Conservation (phyloP, 2,888 invertebrate species). For the Patella ulyssiponensis region DNA sequence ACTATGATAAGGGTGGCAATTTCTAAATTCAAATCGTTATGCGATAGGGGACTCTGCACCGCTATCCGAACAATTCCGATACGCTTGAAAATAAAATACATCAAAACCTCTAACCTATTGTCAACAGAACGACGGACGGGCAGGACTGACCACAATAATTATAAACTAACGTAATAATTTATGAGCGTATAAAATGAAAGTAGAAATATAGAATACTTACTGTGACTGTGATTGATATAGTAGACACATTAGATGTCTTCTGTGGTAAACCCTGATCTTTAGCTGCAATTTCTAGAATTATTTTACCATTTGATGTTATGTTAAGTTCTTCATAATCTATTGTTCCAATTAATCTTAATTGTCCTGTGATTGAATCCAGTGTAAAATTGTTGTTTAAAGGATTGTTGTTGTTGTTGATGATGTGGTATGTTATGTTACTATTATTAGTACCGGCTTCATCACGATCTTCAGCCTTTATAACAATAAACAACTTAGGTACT, state of each 20-base stretch:
- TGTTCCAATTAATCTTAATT: slow-evolving; percentile 49
- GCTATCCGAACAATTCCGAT: too few species aligned
- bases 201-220: slow-evolving; percentile 73
- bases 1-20: too few species aligned
- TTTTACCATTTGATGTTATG: slow-evolving; percentile 40
- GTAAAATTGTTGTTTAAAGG: slow-evolving; percentile 71
- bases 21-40: too few species aligned
- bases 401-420: background rate
- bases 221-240: slow-evolving; percentile 56
- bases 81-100: too few species aligned
- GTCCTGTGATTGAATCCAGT: slow-evolving; percentile 80
- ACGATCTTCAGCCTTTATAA: too few species aligned
- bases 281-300: slow-evolving; percentile 51
- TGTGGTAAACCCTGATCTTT: slow-evolving; percentile 55
- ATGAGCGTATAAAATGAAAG: too few species aligned
- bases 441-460: background rate
- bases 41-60: too few species aligned
- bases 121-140: too few species aligned
- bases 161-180: too few species aligned
- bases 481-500: too few species aligned
- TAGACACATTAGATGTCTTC: slow-evolving; percentile 35
- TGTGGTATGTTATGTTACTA: slow-evolving; percentile 13
- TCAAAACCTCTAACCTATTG: too few species aligned
- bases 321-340: slow-evolving; percentile 61
- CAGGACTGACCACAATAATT: too few species aligned